Evolutionary conservation across 2,797 vertebrate genomes (phyloP).

Genomic region (Megalops cyprinoides): DNA sequence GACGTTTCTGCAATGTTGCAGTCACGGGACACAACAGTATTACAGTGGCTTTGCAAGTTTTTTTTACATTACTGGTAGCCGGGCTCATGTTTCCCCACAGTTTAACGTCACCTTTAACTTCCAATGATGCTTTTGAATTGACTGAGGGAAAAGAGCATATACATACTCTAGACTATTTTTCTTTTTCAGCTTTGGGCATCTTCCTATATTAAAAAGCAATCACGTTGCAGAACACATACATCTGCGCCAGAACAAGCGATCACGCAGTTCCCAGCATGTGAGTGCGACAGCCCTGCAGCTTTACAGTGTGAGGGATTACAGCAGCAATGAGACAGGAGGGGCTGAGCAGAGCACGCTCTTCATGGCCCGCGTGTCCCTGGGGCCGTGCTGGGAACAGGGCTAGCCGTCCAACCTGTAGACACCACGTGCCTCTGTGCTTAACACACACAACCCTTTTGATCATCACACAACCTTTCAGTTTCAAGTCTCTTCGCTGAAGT

Average conservation of each 20-base stretch:
- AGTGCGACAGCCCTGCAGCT: neutral
- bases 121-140: no score
- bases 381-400: no score
- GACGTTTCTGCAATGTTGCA: neutral
- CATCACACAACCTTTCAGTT: neutral
- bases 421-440: neutral
- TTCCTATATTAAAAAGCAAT: constrained; percentile 26
- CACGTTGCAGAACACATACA: constrained; percentile 26
- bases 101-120: no score
- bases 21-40: neutral
- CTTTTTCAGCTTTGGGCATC: constrained; percentile 20
- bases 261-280: constrained; percentile 55
- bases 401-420: no score
- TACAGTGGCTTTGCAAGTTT: no score
- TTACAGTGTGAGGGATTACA: constrained; percentile 16
- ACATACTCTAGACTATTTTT: neutral
- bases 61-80: no score
- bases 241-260: neutral
- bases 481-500: neutral
- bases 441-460: neutral
- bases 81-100: no score
- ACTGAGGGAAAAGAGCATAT: no score
- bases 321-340: constrained; percentile 1
- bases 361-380: no score
- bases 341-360: neutral